Evolutionary conservation across 2,113 vertebrate species (phyloP).

Genomic region (Pelecanoides urinatrix): DNA sequence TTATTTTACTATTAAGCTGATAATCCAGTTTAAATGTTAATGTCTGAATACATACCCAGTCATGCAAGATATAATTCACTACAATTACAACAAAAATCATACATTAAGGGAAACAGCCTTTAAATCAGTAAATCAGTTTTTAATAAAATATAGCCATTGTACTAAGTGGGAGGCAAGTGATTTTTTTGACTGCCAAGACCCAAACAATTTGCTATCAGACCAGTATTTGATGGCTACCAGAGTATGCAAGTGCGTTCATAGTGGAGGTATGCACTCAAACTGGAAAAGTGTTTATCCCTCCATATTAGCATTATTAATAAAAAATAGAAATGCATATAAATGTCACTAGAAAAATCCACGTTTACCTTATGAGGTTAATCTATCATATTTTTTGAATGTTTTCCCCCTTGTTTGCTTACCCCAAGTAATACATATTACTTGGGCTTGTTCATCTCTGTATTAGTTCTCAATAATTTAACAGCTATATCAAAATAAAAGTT

Average conservation of each 20-base stretch:
- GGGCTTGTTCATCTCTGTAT: not conserved
- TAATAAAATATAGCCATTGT: not conserved
- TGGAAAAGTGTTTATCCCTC: not conserved
- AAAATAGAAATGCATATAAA: not conserved
- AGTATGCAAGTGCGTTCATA: not conserved
- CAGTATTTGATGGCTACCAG: not conserved
- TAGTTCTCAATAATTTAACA: not conserved
- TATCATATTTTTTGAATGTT: not conserved
- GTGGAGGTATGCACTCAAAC: not conserved
- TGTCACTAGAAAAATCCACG: not conserved
- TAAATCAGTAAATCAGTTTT: not conserved
- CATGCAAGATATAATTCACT: conserved; percentile 38
- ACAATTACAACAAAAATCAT: conserved; percentile 18
- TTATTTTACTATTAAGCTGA: conserved; percentile 25
- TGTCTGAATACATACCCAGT: conserved; percentile 37
- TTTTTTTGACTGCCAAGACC: not conserved
- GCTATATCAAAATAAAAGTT: not conserved
- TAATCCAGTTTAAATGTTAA: conserved; percentile 41
- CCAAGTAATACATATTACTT: not conserved
- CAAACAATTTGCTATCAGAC: not conserved
- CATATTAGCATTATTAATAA: not conserved
- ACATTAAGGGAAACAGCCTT: not conserved
- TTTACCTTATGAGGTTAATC: not conserved
- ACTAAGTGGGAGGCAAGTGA: not conserved
- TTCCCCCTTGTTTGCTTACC: not conserved